Evolutionary conservation across 1,140 invertebrate genomes (phyloP).

Genomic region (Doryteuthis pealeii): DNA sequence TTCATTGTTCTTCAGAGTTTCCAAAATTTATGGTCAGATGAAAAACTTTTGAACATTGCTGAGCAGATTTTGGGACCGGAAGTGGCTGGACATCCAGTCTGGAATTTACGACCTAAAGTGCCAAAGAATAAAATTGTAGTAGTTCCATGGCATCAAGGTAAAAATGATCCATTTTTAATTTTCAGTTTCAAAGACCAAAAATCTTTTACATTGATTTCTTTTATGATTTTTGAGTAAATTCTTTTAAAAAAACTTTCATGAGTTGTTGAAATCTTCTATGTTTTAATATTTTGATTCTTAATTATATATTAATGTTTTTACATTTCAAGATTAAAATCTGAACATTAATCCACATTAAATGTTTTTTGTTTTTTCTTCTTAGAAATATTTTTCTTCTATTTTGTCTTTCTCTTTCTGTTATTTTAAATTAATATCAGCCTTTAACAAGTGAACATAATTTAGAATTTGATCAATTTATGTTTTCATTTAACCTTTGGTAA

Average conservation of each 20-base stretch:
- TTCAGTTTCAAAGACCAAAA: too few relatives aligned
- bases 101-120: conserved; percentile 54
- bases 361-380: too few relatives aligned
- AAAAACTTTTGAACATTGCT: conserved; percentile 49
- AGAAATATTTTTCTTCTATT: too few relatives aligned
- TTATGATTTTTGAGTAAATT: not conserved
- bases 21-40: conserved; percentile 49
- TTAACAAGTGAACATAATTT: too few relatives aligned
- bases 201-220: not conserved
- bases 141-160: conserved; percentile 55
- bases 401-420: too few relatives aligned
- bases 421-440: too few relatives aligned
- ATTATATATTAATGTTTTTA: not conserved
- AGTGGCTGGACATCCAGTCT: conserved; percentile 52
- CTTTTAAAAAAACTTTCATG: too few relatives aligned
- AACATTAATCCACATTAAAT: too few relatives aligned
- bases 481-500: not conserved
- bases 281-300: too few relatives aligned
- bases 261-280: not conserved
- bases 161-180: not conserved
- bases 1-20: conserved; percentile 26
- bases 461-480: too few relatives aligned
- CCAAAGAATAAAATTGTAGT: conserved; percentile 42
- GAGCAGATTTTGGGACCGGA: conserved; percentile 56
- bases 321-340: too few relatives aligned